Conservation (phyloP, 2,888 invertebrate genomes). For the Catotricha subobsoleta region DNA sequence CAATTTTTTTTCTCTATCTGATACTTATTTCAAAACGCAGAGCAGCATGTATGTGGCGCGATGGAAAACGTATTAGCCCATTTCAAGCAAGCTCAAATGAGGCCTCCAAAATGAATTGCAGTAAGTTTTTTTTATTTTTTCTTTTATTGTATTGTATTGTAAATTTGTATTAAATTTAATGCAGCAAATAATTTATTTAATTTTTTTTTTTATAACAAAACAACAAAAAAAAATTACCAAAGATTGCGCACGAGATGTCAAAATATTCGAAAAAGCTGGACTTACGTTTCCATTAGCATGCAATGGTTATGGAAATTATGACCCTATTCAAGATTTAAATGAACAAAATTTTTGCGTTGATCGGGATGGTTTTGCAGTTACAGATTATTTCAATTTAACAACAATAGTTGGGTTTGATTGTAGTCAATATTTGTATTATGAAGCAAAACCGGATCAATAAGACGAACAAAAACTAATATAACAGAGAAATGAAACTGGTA, state of each 20-base stretch:
- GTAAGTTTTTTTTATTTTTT: too few species aligned
- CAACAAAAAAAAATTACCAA: too few species aligned
- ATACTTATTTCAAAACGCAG: conserved; percentile 26
- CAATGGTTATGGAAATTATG: conserved; percentile 39
- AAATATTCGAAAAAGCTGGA: conserved; percentile 32
- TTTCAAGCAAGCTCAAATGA: conserved; percentile 31
- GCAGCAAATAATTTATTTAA: too few species aligned
- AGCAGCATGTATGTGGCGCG: conserved; percentile 41
- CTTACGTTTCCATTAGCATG: conserved; percentile 34
- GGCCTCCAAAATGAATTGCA: conserved; percentile 30
- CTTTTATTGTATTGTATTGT: too few species aligned
- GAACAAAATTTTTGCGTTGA: conserved; percentile 41
- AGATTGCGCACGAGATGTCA: conserved; percentile 46
- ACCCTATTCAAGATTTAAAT: conserved; percentile 31
- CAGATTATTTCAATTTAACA: conserved; percentile 10
- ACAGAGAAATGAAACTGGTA: too few species aligned
- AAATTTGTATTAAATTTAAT: too few species aligned
- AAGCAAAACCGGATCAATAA: too few species aligned
- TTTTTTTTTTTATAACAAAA: too few species aligned
- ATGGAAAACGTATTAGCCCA: conserved; percentile 35
- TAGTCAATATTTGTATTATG: too few species aligned
- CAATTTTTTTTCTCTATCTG: background rate
- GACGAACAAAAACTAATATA: too few species aligned
- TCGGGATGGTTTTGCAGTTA: conserved; percentile 36
- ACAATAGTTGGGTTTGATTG: too few species aligned